phyloP scores from a whole-genome alignment of 1,140 invertebrate species.

The Colletes latitarsis region DNA sequence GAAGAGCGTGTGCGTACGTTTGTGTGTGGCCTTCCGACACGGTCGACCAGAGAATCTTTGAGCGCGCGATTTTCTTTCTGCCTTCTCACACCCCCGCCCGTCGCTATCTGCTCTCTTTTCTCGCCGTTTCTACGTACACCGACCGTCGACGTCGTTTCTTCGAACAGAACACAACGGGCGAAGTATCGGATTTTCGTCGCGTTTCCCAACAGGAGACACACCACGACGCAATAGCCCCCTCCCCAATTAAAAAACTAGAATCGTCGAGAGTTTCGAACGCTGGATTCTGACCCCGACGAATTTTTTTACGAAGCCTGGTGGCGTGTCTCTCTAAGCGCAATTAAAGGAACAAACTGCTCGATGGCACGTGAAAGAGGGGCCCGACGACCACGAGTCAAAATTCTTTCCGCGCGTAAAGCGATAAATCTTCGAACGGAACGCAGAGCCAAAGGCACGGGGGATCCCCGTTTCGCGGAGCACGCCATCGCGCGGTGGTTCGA shows the following conservation, averaged over 20 bases:
- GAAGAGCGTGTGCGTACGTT: not conserved
- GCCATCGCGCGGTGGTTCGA: no score
- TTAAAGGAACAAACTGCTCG: slow-evolving; percentile 63
- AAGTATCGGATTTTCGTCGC: not conserved
- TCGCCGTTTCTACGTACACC: not conserved
- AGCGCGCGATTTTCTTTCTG: slow-evolving; percentile 7
- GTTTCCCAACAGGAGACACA: not conserved
- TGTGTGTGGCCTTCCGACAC: slow-evolving; percentile 50
- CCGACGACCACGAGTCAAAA: slow-evolving; percentile 37
- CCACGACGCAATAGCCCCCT: slow-evolving; percentile 1
- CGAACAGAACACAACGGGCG: slow-evolving; percentile 55
- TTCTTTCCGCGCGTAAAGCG: slow-evolving; percentile 40
- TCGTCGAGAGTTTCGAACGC: slow-evolving; percentile 62
- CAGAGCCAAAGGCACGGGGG: slow-evolving; percentile 8
- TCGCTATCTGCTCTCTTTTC: not conserved
- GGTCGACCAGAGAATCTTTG: slow-evolving; percentile 1
- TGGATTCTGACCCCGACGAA: slow-evolving; percentile 42
- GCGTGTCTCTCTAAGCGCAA: slow-evolving; percentile 45
- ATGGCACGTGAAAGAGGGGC: slow-evolving; percentile 42
- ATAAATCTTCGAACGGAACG: slow-evolving; percentile 48
- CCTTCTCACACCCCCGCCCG: not conserved
- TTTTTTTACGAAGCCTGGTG: slow-evolving; percentile 55
- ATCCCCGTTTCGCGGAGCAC: not conserved
- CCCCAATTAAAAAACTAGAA: slow-evolving; percentile 73
- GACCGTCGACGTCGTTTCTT: no score